Base-by-base conservation (phyloP, 2,888 invertebrate species). In the Ormyrus labotus region DNA sequence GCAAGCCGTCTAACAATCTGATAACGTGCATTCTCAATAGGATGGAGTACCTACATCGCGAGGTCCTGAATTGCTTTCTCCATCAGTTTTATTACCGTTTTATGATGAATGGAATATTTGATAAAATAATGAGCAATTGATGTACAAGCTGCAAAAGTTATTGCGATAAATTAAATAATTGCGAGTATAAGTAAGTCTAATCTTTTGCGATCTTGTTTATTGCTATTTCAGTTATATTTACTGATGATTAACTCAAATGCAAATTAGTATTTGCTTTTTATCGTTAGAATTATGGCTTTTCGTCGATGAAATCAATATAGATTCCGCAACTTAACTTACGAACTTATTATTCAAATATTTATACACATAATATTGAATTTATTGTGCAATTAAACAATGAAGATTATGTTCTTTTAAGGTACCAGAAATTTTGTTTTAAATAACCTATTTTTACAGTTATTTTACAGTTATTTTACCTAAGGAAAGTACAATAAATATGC, bases 91-190 rank as follows among this genome's bases (percentile, higher is more conserved):
- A 78, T 67, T 64, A 71, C 75, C 61, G 13, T 50, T 57, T 81
- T 7, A 47, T 63, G 63, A 77, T 81, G 72, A 81, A 81, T 72
- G 72, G 51, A 72, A 73, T 63, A 67, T 60, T 69, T 57, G 11
- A 69, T 50, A 9, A 13, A 61, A 48, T 48, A 53, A 57, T 34
- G 10, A 65, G 51, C 58, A 72, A 64, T 48, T 71, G 50, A 7
- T 19, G 48, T 34, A 34, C 7, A n/a, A 5, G 34, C 58, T 45
- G 50, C 0, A 8, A 6, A 47, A 58, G 51, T 67, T 70, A 67
- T 80, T 67, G 51, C 72, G 6, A 53, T 45, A 50, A 68, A 80
- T 75, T 80, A 57, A 75, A 76, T 80, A 76, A 80, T 80, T 76
- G 51, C n/a, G 51, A 61, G 60, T 47, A 71, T 80, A 75, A 61